These are phyloP conservation scores for Bactericera cockerelli DNA, from an alignment of 1,140 invertebrate species.

Conservation along the genomic window DNA sequence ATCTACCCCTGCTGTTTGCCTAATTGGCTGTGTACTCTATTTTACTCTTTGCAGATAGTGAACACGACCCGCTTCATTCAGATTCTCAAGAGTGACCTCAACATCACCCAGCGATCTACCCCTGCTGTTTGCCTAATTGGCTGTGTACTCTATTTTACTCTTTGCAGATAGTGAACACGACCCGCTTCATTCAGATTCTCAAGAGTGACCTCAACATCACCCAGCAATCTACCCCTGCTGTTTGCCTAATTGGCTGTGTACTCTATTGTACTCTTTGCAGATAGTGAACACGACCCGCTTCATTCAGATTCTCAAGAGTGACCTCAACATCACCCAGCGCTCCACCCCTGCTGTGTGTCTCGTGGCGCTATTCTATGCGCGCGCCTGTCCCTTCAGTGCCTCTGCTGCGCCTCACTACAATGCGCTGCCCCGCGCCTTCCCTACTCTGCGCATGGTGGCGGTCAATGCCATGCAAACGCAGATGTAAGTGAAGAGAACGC, in stretches of 20 bases:
- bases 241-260: conserved; percentile 62
- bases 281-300: conserved; percentile 39
- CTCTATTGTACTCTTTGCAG: no score
- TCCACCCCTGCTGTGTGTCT: conserved; percentile 49
- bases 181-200: conserved; percentile 36
- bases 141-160: no score
- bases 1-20: conserved; percentile 45
- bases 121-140: conserved; percentile 53
- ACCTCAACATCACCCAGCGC: conserved; percentile 34
- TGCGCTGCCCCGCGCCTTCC: conserved; percentile 68
- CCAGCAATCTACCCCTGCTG: conserved; percentile 35
- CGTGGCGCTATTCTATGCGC: conserved; percentile 75
- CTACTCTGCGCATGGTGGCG: conserved; percentile 71
- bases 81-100: conserved; percentile 36
- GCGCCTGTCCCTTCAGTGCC: conserved; percentile 77
- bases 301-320: conserved; percentile 35
- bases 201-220: conserved; percentile 35
- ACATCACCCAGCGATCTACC: conserved; percentile 32
- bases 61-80: conserved; percentile 37
- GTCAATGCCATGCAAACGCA: conserved; percentile 76
- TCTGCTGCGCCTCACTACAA: conserved; percentile 80
- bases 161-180: conserved; percentile 38
- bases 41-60: conserved; percentile 35
- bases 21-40: no score
- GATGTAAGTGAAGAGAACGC: conserved; percentile 39